Conservation (phyloP, 2,888 invertebrate genomes). For the Diadegma fenestrale region DNA sequence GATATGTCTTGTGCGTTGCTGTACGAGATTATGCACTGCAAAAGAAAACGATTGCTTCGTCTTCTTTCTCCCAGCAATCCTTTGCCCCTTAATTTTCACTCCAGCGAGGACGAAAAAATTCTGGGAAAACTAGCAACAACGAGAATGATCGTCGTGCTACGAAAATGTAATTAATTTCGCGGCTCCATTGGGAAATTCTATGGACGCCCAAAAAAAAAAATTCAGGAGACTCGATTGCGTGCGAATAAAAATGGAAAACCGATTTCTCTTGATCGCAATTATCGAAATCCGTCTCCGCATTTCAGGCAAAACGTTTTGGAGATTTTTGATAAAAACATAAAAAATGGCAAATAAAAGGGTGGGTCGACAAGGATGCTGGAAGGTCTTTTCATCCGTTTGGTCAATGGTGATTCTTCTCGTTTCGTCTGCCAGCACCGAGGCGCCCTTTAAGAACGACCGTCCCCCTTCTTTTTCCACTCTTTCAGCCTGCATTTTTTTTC, state of each 20-base stretch:
- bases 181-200: not conserved
- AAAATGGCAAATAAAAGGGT: constrained; percentile 32
- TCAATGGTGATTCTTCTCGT: constrained; percentile 72
- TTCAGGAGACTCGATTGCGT: not conserved
- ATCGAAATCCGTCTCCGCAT: too few species aligned
- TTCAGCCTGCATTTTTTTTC: constrained; percentile 21
- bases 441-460: constrained; percentile 46
- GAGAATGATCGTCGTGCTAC: not conserved
- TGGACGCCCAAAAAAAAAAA: too few species aligned
- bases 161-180: not conserved
- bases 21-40: constrained; percentile 48
- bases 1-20: not conserved
- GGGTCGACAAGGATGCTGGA: constrained; percentile 42
- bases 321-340: constrained; percentile 30
- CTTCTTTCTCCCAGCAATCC: constrained; percentile 16
- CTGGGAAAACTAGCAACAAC: not conserved
- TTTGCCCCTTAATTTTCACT: constrained; percentile 18
- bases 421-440: constrained; percentile 40
- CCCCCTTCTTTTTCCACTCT: constrained; percentile 33
- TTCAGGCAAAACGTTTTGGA: not conserved
- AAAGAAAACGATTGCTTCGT: constrained; percentile 51
- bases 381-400: constrained; percentile 73
- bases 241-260: not conserved
- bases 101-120: constrained; percentile 9
- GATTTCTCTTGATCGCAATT: not conserved